A percentile compares a stretch with the other conserved stretches of the same genome.
Evolutionary conservation across 1,140 invertebrate species (phyloP).

Genomic region (Drosophila mauritiana): DNA sequence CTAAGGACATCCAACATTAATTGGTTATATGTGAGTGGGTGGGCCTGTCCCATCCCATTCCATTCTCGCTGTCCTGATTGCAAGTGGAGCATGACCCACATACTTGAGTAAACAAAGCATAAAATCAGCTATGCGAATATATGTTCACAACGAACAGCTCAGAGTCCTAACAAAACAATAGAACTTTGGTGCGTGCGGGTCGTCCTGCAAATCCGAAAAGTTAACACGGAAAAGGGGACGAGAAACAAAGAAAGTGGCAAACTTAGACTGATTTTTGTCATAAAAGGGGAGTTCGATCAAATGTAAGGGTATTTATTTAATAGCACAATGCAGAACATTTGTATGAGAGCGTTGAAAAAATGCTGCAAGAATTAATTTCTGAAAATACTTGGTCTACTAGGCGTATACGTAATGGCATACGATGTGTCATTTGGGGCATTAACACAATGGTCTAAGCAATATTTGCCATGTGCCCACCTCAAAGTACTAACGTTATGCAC

Average conservation of each 20-base stretch:
- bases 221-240: constrained; percentile 9
- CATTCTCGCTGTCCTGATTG: constrained; percentile 1
- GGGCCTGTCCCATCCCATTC: not conserved
- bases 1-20: constrained; percentile 37
- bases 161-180: constrained; percentile 34
- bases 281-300: constrained; percentile 24
- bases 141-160: constrained; percentile 12
- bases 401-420: constrained; percentile 13
- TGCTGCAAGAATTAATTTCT: not conserved
- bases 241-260: constrained; percentile 8
- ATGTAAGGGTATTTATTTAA: constrained; percentile 7
- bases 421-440: too few species aligned
- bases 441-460: too few species aligned
- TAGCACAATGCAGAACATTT: not conserved
- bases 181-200: constrained; percentile 30
- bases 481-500: not conserved
- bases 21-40: constrained; percentile 17
- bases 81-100: constrained; percentile 61
- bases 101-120: constrained; percentile 46
- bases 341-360: not conserved
- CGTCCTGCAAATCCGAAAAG: not conserved
- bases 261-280: constrained; percentile 14
- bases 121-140: constrained; percentile 43
- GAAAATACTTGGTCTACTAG: not conserved
- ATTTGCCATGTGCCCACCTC: too few species aligned